Evolutionary conservation across 2,113 vertebrate genomes (phyloP), one percentile per base, ranked within the genome.

Genomic region (Delphinus delphis): DNA sequence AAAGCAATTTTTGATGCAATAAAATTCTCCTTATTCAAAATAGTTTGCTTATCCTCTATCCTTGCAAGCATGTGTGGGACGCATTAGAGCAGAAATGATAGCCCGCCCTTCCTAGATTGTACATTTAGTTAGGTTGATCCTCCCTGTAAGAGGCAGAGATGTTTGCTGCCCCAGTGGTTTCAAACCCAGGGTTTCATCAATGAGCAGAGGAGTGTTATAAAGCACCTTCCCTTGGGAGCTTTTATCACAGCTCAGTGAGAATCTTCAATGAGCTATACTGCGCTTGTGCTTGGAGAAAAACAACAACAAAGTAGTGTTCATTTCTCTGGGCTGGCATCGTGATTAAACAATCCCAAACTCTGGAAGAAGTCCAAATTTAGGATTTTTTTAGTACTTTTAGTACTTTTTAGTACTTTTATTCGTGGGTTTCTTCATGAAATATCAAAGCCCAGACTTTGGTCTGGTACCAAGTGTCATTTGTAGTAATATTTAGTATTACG

Each of bases 271-370:
- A 96, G 67, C 36, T 67, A 10, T 38, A 28, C 5, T 65, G 26
- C 1, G n/a, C 38, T 90, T 63, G 68, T 65, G 55, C 60, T 90
- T 62, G 68, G 83, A 93, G 63, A 96, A 86, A 77, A 96, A 79
- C 84, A 63, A 36, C 21, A 55, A 12, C 38, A 58, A 86, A 55
- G 50, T 44, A 76, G 14, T 18, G 5, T 68, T 95, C 47, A 38
- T 95, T 85, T 93, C 47, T 85, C 76, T 84, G 33, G 18, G 21
- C 6, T 88, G 81, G 58, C 55, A 80, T 83, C n/a, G 79, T 95
- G 92, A 93, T 87, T 83, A 67, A 86, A 79, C 26, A 93, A 67
- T 38, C 31, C 38, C 23, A 79, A 90, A 87, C 25, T 68, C 92
- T 84, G 74, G 62, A 28, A 41, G 90, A 90, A 80, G 13, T 80